Evolutionary conservation across 2,113 vertebrate species (phyloP), one percentile per base, ranked within the genome.

Genomic region (Centropristis striata): DNA sequence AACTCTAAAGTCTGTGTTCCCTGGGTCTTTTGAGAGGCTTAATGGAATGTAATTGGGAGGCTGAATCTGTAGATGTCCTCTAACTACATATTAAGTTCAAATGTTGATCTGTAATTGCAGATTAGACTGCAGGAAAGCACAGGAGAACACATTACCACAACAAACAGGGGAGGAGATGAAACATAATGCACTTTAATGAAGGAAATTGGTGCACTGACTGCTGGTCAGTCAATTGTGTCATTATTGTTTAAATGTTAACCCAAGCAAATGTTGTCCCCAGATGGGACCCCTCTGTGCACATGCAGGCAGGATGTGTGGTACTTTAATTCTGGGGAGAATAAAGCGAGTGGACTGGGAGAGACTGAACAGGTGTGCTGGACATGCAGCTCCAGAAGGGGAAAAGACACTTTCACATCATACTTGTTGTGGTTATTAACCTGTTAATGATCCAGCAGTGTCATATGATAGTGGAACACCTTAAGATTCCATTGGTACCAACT

Each of bases 211-310:
- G 28, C 8, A 8, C 6, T 28, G 23, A 55, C 53, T 16, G 53
- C 53, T 28, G 25, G 53, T 55, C 25, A 16, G 53, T 16, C 53
- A 55, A 14, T 44, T 44, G 42, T 44, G 42, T 44, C 42, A 44
- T 61, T 51, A 47, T 6, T n/a, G 27, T n/a, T 66, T 44, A 75
- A 66, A 55, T 50, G 47, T n/a, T 46, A 65, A 64, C 18, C 23
- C 39, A 1, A 42, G 20, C 6, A 37, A 36, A 36, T 32, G 20
- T n/a, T 13, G 18, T 20, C 46, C n/a, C n/a, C 57, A 23, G 23
- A 32, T 57, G 16, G 37, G 71, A 58, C 9, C 23, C 20, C 8
- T 36, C 4, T 41, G 32, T 39, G 14, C 21, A 54, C 13, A 23
- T 18, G 9, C 15, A 16, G 58, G 13, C 44, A 15, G 28, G 21